Conservation (phyloP, 1,140 invertebrate species). For the Drosophila navojoa region DNA sequence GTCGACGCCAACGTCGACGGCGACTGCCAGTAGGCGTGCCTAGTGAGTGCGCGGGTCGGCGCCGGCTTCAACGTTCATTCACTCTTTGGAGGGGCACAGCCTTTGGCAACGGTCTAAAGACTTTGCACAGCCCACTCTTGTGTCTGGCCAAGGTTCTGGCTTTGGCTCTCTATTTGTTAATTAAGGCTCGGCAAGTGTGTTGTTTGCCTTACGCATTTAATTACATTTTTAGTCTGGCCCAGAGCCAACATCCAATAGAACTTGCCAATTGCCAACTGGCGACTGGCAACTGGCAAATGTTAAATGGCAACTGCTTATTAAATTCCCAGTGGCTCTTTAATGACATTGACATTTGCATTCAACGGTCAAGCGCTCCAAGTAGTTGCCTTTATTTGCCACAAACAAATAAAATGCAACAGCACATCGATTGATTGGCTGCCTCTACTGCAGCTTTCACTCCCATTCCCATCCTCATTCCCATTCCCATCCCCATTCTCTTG, state of each 20-base stretch:
- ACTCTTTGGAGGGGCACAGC: conserved; percentile 42
- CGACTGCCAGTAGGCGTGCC: conserved; percentile 61
- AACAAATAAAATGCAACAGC: conserved; percentile 72
- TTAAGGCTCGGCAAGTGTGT: conserved; percentile 51
- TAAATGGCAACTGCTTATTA: conserved; percentile 49
- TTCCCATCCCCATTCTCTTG: background rate
- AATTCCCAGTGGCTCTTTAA: conserved; percentile 62
- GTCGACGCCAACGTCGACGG: background rate
- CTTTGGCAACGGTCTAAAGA: conserved; percentile 17
- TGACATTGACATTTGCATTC: conserved; percentile 78
- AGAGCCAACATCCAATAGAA: conserved; percentile 34
- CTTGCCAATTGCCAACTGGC: conserved; percentile 33
- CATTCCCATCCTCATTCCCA: background rate
- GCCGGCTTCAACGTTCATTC: conserved; percentile 78
- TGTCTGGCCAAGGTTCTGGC: conserved; percentile 73
- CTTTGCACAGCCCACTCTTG: conserved; percentile 18
- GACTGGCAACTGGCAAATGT: background rate
- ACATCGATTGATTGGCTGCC: conserved; percentile 66
- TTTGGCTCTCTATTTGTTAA: conserved; percentile 80
- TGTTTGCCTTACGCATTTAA: conserved; percentile 69
- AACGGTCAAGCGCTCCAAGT: conserved; percentile 46
- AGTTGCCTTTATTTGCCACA: conserved; percentile 34
- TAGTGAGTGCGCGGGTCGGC: conserved; percentile 41
- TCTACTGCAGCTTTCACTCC: background rate
- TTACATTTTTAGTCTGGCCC: conserved; percentile 69